Percentiles rank a stretch among this genome's conserved stretches.
These are phyloP conservation scores for Oscheius onirici DNA, from an alignment of 2,888 invertebrate genomes.

Conservation along the genomic window DNA sequence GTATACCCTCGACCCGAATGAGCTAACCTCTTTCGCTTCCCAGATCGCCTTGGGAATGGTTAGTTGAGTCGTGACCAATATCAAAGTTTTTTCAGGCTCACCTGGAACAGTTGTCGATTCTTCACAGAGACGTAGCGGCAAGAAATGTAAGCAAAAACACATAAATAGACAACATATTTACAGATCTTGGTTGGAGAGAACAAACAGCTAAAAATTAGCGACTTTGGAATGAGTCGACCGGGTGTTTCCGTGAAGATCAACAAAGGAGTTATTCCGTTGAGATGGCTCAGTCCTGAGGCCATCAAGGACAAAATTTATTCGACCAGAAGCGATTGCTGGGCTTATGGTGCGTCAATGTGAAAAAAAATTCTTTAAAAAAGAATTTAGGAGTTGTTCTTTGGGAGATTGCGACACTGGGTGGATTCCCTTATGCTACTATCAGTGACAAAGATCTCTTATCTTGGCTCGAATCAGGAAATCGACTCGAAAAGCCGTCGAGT, in stretches of 20 bases:
- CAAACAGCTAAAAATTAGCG: conserved; percentile 83
- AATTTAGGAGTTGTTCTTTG: conserved; percentile 79
- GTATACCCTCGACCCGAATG: conserved; percentile 74
- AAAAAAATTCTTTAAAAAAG: background rate
- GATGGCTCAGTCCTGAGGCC: conserved; percentile 87
- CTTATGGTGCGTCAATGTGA: background rate
- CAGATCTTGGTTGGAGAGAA: conserved; percentile 79
- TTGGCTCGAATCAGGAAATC: conserved; percentile 77
- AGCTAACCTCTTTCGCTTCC: conserved; percentile 81
- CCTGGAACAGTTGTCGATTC: conserved; percentile 61
- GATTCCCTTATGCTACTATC: conserved; percentile 82
- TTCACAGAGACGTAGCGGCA: conserved; percentile 81
- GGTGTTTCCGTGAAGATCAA: conserved; percentile 77
- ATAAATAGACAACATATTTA: too few relatives aligned
- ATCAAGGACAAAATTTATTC: too few relatives aligned
- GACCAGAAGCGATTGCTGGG: conserved; percentile 84
- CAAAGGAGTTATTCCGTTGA: conserved; percentile 65
- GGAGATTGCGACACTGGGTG: conserved; percentile 76
- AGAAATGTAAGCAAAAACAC: conserved; percentile 77
- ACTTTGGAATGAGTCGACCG: conserved; percentile 81
- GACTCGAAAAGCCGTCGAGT: conserved; percentile 80
- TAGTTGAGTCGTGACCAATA: background rate
- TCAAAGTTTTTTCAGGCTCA: conserved; percentile 51
- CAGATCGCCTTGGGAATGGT: conserved; percentile 86
- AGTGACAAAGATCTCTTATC: conserved; percentile 79